Conservation (phyloP, 2,888 invertebrate genomes). For the Drosophila percnosoma region DNA sequence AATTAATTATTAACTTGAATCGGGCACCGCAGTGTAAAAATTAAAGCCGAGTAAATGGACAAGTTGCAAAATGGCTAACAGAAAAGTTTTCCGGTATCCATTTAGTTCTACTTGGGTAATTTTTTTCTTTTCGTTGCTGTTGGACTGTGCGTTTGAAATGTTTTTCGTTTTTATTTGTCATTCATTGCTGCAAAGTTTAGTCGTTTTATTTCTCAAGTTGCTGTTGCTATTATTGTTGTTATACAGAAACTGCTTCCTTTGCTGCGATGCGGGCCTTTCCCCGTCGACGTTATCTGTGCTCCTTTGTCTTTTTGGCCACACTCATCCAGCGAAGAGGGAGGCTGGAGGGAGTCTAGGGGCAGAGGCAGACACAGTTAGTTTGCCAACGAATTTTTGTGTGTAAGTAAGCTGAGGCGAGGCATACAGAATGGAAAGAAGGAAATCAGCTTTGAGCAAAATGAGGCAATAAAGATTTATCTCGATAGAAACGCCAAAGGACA, state of each 20-base stretch:
- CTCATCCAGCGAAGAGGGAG: conserved; percentile 20
- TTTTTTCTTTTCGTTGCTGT: conserved; percentile 13
- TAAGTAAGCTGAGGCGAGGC: conserved; percentile 28
- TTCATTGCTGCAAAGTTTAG: conserved; percentile 68
- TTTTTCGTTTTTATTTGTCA: conserved; percentile 73
- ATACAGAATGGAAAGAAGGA: conserved; percentile 52
- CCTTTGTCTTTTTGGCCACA: conserved; percentile 68
- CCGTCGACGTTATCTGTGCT: conserved; percentile 55
- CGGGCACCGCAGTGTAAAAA: conserved; percentile 34
- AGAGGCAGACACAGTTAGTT: conserved; percentile 45
- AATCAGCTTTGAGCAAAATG: conserved; percentile 76
- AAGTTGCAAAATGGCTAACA: conserved; percentile 42
- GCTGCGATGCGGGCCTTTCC: conserved; percentile 59
- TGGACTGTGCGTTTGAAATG: conserved; percentile 53
- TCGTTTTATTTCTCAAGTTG: conserved; percentile 51
- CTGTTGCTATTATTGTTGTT: conserved; percentile 25
- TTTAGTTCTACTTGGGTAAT: conserved; percentile 52
- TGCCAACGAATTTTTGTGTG: conserved; percentile 42
- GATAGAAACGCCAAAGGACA: conserved; percentile 44
- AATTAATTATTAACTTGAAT: conserved; percentile 64
- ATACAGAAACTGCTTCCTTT: conserved; percentile 5
- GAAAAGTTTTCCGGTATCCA: conserved; percentile 66
- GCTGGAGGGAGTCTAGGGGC: neutral
- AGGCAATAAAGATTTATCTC: conserved; percentile 79
- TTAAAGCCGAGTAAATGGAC: conserved; percentile 55